Evolutionary conservation across 2,113 vertebrate genomes (phyloP), one percentile per base, ranked within the genome.

Genomic region (Notothenia rossii): DNA sequence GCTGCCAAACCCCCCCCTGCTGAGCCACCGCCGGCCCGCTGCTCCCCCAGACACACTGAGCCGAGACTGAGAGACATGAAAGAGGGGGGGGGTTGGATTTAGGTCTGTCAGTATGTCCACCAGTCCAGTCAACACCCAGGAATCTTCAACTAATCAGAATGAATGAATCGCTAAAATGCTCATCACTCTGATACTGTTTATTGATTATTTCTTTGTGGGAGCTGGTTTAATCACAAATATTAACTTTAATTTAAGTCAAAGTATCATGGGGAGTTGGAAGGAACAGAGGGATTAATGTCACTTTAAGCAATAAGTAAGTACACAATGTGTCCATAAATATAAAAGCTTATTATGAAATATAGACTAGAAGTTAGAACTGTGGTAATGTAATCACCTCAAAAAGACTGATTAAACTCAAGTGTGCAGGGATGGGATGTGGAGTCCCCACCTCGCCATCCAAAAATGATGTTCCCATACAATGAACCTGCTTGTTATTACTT

Each of bases 1-100:
- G 79, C 83, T 90, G 88, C 88, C 90, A 91, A 84, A 77, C 78
- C 55, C 86, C 85, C 87, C 88, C 13, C 22, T 22, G 56, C 82
- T 82, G 90, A 74, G 85, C 69, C 61, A 65, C 72, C 65, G 80
- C 82, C 73, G 68, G 74, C 79, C 61, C 1, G 67, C 86, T 11
- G 17, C 77, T 61, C 53, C 55, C 77, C 67, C 63, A 11, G 67
- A 40, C 43, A 76, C 29, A 69, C 53, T 11, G 29, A 69, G 63
- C 46, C 2, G 65, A 10, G 15, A 51, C 7, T 33, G 64, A 69
- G 66, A 77, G 68, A 68, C 71, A 59, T 81, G 68, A 88, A 77
- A 84, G 69, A 74, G 49, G 29, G 50, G 53, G 3, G 60, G 55
- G 14, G 78, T 63, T 59, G 64, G 71, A 45, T 71, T 72, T 66